phyloP scores from a whole-genome alignment of 2,888 invertebrate genomes.

The Orthosia cruda region DNA sequence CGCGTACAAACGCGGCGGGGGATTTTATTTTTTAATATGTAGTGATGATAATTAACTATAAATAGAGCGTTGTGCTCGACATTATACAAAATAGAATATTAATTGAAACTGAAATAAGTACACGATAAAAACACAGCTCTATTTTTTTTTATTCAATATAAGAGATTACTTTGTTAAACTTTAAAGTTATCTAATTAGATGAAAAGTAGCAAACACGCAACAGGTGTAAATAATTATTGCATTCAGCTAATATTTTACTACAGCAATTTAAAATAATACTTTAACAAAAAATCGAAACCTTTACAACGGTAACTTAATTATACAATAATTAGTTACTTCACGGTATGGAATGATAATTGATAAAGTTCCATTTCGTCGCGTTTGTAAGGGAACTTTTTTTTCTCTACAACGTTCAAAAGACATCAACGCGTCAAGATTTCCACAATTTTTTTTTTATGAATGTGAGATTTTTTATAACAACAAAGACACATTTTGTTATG shows the following conservation, averaged over 20 bases:
- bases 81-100: no score
- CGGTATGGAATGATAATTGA: conserved; percentile 2
- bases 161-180: no score
- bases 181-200: not conserved
- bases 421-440: conserved; percentile 57
- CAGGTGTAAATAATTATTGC: not conserved
- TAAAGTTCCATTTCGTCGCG: not conserved
- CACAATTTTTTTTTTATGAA: no score
- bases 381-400: not conserved
- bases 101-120: no score
- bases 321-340: not conserved
- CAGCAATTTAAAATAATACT: not conserved
- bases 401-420: conserved; percentile 49
- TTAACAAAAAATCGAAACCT: not conserved
- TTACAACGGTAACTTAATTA: conserved; percentile 17
- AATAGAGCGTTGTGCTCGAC: no score
- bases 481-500: not conserved
- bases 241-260: not conserved
- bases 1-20: no score
- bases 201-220: not conserved
- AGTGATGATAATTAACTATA: no score
- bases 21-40: no score
- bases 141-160: no score
- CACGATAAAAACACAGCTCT: no score
- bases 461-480: not conserved